Evolutionary conservation across 2,888 invertebrate genomes (phyloP), one percentile per base, ranked within the genome.

Genomic region (Candidula unifasciata): DNA sequence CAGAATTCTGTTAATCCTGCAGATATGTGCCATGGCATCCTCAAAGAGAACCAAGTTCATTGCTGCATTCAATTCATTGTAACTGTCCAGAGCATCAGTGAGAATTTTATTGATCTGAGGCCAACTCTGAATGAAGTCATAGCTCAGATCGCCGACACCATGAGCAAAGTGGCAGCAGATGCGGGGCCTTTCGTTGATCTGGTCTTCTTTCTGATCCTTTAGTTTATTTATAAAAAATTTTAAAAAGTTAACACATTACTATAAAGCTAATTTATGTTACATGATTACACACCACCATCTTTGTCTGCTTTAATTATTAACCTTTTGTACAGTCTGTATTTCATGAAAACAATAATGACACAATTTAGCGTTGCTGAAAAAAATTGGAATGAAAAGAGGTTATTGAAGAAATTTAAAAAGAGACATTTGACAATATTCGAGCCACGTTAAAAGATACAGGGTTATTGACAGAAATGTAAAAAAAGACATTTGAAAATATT

Each of bases 11-110:
- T 97, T 98, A 89, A 99, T 98, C 91, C 98, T 96, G 89, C 88
- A 95, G 80, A 99, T 96, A 94, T 99, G 98, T 96, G 97, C 97
- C 97, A 99, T 98, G 57, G 99, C 98, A 93, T 98, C 98, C 94
- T 98, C 98, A 94, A 99, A 99, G 1, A 99, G 95, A 35, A 99
- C 98, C 88, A 99, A 95, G 94, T 98, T 98, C 97, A 99, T 98
- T 21, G 97, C 97, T 54, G 98, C 96, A 84, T 98, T 97, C 69
- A 98, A 95, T 94, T 99, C 99, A 93, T 99, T 99, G 94, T 98
- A 99, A 90, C 97, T 97, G 52, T 97, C 95, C 95, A 99, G 96
- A 2, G 98, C 98, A 94, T 98, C 98, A 85, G 96, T 96, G 16
- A 99, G 95, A 81, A 98, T 95, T 93, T 96, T 96, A 93, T 96